Evolutionary conservation across 2,888 invertebrate species (phyloP).

Genomic region (Ophion ellenae): DNA sequence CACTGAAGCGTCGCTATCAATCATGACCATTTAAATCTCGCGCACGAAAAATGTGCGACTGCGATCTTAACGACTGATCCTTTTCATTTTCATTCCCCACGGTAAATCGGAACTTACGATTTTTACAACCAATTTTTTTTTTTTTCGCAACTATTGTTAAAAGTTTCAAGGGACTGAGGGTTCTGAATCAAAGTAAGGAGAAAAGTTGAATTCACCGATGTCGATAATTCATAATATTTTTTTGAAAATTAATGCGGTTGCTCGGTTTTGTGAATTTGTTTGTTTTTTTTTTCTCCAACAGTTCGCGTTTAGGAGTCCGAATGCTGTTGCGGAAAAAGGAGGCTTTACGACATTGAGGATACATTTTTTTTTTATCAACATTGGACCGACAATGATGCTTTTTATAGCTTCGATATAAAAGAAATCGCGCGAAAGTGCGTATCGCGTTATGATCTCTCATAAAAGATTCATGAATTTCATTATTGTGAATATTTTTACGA

Average conservation of each 20-base stretch:
- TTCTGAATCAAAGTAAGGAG: too few species aligned
- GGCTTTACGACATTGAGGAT: slow-evolving; percentile 20
- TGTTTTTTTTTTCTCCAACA: background rate
- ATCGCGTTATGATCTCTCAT: slow-evolving; percentile 10
- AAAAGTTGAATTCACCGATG: too few species aligned
- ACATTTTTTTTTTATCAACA: slow-evolving; percentile 24
- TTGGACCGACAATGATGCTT: slow-evolving; percentile 21
- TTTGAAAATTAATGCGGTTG: too few species aligned
- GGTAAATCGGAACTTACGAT: background rate
- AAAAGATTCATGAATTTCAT: slow-evolving; percentile 22
- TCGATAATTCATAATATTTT: too few species aligned
- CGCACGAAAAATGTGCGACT: slow-evolving; percentile 28
- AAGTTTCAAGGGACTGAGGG: too few species aligned
- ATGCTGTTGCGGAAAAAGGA: slow-evolving; percentile 1
- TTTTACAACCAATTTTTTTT: background rate
- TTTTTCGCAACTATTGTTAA: background rate
- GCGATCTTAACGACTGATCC: slow-evolving; percentile 1
- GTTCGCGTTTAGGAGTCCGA: background rate
- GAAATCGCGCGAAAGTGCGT: slow-evolving; percentile 17
- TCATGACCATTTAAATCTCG: slow-evolving; percentile 14
- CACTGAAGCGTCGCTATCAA: slow-evolving; percentile 57
- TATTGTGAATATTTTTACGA: background rate
- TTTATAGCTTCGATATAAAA: slow-evolving; percentile 22
- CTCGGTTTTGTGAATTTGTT: background rate
- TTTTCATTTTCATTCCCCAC: slow-evolving; percentile 8